Evolutionary conservation across 2,888 invertebrate species (phyloP).

Genomic region (Cantharis flavilabris): DNA sequence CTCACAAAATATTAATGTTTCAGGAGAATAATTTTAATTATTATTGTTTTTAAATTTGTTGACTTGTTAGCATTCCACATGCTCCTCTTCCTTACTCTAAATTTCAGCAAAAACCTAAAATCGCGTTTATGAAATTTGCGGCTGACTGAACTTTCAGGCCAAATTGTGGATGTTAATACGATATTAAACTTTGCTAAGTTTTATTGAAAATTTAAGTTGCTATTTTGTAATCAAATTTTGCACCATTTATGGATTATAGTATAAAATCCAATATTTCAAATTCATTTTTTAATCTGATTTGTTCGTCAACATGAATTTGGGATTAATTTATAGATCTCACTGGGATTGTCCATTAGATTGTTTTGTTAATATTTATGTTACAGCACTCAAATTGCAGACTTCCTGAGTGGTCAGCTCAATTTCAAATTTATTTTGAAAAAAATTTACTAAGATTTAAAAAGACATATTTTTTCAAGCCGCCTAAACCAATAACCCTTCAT

Average conservation of each 20-base stretch:
- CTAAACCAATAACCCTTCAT: too few species aligned
- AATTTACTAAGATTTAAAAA: too few species aligned
- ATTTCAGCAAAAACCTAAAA: neutral
- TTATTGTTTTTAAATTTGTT: too few species aligned
- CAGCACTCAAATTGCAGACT: neutral
- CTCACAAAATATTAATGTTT: neutral
- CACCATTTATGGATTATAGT: neutral
- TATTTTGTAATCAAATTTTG: neutral
- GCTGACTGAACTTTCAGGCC: neutral
- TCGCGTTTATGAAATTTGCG: neutral
- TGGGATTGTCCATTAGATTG: neutral
- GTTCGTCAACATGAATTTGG: neutral
- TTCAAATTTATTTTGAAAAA: neutral
- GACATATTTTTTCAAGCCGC: too few species aligned
- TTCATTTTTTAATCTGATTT: neutral
- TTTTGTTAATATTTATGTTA: neutral
- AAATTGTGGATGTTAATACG: neutral
- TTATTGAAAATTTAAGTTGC: neutral
- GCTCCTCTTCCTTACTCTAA: too few species aligned
- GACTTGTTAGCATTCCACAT: too few species aligned
- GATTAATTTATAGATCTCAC: neutral
- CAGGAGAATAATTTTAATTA: too few species aligned
- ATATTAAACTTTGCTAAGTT: neutral
- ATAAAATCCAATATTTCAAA: neutral
- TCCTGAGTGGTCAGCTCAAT: neutral